A percentile compares a stretch with the other conserved stretches of the same genome.
Conservation (phyloP, 2,888 invertebrate genomes). For the Platycnemis pennipes region DNA sequence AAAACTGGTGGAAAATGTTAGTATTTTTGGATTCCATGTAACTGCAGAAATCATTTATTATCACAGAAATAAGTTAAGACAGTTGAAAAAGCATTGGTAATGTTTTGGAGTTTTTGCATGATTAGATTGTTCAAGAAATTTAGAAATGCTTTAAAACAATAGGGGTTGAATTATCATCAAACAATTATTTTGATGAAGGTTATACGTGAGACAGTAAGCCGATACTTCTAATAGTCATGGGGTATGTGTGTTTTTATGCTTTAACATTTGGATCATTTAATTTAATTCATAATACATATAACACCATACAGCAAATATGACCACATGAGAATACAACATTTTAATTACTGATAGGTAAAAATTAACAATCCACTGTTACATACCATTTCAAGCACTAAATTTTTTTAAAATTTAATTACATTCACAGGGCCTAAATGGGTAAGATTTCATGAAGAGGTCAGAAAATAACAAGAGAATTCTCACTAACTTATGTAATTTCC, state of each 20-base stretch:
- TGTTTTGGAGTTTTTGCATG: neutral
- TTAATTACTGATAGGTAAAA: neutral
- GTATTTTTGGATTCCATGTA: conserved; percentile 12
- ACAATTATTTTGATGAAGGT: neutral
- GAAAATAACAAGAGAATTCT: neutral
- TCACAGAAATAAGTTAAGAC: neutral
- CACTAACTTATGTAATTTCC: neutral
- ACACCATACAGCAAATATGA: neutral
- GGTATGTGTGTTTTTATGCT: neutral
- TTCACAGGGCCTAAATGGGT: neutral
- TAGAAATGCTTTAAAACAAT: conserved; percentile 11
- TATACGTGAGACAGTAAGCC: neutral
- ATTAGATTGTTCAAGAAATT: neutral
- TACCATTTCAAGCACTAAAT: neutral
- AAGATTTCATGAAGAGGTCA: neutral
- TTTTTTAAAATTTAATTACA: neutral
- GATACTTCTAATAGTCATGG: neutral
- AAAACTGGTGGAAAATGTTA: neutral
- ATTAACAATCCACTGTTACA: neutral
- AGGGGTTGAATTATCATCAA: neutral
- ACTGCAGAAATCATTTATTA: neutral
- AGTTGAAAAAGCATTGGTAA: neutral
- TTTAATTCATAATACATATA: neutral
- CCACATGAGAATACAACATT: neutral
- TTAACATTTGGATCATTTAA: neutral